A percentile compares a stretch with the other conserved stretches of the same genome.
Evolutionary conservation across 2,888 invertebrate genomes (phyloP).

Genomic region (Omphaloscelis lunosa): DNA sequence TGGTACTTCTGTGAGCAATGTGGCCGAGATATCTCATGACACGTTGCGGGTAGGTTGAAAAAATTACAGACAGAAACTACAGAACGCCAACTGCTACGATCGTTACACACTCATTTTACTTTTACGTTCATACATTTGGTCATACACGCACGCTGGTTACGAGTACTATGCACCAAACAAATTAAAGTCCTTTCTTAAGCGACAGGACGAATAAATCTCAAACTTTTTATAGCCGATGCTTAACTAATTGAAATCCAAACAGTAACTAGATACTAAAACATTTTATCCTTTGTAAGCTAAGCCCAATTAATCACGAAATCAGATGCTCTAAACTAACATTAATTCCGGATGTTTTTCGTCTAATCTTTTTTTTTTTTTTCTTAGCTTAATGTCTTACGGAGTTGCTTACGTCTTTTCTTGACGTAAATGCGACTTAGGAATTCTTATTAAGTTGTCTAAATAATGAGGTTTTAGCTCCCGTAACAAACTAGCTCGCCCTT

Average conservation of each 20-base stretch:
- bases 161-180: neutral
- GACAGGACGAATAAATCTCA: constrained; percentile 32
- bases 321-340: constrained; percentile 61
- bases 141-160: neutral
- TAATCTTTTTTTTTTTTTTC: constrained; percentile 80
- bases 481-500: constrained; percentile 61
- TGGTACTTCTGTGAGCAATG: too few relatives aligned
- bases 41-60: too few relatives aligned
- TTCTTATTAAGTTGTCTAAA: constrained; percentile 86
- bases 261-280: constrained; percentile 31
- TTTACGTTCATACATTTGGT: neutral
- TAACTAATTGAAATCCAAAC: constrained; percentile 41
- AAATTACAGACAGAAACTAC: neutral
- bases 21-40: too few relatives aligned
- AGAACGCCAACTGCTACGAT: neutral
- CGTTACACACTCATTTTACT: neutral
- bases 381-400: constrained; percentile 80
- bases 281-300: constrained; percentile 45
- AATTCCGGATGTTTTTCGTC: constrained; percentile 74
- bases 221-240: constrained; percentile 25
- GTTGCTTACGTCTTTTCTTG: constrained; percentile 79
- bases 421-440: constrained; percentile 87
- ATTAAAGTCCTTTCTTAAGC: neutral
- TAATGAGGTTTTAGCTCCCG: constrained; percentile 77
- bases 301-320: constrained; percentile 49